A percentile compares a stretch with the other conserved stretches of the same genome.
These are phyloP conservation scores for Copsychus sechellarum DNA, from an alignment of 2,113 vertebrate species.

Conservation along the genomic window DNA sequence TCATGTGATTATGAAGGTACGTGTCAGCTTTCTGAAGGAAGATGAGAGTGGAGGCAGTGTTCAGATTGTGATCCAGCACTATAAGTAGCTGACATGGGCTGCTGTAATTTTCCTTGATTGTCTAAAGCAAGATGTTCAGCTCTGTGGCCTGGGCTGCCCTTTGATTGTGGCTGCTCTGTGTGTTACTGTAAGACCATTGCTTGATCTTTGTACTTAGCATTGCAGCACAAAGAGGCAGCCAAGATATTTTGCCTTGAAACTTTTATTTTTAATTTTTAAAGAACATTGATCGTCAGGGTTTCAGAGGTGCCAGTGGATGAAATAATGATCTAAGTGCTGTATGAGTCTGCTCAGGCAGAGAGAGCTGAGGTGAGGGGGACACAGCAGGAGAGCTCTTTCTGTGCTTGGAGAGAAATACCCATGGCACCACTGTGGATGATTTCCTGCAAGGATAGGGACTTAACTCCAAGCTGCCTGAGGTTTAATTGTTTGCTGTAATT, in stretches of 20 bases:
- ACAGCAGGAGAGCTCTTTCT: background rate
- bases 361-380: background rate
- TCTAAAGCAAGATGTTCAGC: background rate
- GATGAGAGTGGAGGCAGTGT: accelerated
- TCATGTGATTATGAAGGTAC: background rate
- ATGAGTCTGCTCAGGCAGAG: background rate
- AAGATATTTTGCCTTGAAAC: background rate
- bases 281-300: background rate
- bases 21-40: background rate
- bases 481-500: background rate
- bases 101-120: background rate
- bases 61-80: background rate
- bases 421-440: accelerated
- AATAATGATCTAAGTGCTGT: background rate
- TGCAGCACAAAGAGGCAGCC: background rate
- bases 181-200: background rate
- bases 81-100: background rate
- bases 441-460: background rate
- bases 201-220: background rate
- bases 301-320: background rate
- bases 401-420: background rate
- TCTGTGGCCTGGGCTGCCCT: background rate
- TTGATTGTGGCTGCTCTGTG: background rate
- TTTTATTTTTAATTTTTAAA: conserved; percentile 13
- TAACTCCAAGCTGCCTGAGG: background rate